Conservation (phyloP, 53 echinoderm and acorn worm genomes). For the Antedon mediterranea region DNA sequence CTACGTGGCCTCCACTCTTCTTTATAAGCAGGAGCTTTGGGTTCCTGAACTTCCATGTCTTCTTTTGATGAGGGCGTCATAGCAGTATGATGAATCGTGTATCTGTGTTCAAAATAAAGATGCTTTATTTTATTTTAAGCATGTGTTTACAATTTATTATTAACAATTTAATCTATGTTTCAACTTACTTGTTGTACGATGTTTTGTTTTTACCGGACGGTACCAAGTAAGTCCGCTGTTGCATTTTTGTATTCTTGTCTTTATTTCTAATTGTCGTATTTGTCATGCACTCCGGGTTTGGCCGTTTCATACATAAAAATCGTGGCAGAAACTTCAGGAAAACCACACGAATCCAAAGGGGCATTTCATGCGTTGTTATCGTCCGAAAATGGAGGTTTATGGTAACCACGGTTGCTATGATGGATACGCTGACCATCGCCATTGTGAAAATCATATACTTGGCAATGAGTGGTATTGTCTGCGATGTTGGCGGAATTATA, state of each 20-base stretch:
- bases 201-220: background rate
- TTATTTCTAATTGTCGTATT: background rate
- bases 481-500: conserved; percentile 75
- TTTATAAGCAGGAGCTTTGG: background rate
- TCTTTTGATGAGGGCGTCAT: conserved; percentile 61
- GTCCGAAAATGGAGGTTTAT: conserved; percentile 85
- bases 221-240: background rate
- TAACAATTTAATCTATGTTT: no score
- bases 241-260: background rate
- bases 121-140: no score
- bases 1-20: conserved; percentile 23
- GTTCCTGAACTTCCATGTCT: conserved; percentile 53
- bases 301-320: conserved; percentile 61
- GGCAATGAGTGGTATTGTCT: conserved; percentile 70
- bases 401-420: conserved; percentile 75
- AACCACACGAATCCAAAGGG: conserved; percentile 39
- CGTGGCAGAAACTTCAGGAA: conserved; percentile 56
- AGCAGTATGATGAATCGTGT: conserved; percentile 2
- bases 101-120: background rate
- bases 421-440: conserved; percentile 60
- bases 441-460: conserved; percentile 97
- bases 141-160: no score
- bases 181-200: background rate
- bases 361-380: conserved; percentile 65
- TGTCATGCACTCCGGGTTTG: conserved; percentile 38